Conservation (phyloP, 2,888 invertebrate genomes). For the Drosophila aldrichi region DNA sequence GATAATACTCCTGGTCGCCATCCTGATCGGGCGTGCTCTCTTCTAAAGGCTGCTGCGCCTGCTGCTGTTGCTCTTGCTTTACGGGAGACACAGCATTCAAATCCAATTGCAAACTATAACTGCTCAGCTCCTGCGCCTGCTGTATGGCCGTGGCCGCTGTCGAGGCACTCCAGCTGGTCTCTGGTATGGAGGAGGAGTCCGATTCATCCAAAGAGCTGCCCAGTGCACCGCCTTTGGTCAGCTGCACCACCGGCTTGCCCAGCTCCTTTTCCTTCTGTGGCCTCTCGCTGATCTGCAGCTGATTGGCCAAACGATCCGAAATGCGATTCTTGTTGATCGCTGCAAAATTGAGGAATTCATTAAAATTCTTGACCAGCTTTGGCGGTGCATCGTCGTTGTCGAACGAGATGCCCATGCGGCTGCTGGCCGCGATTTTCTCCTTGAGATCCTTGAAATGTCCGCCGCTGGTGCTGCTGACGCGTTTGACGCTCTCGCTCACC, state of each 20-base stretch:
- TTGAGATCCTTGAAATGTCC: conserved; percentile 87
- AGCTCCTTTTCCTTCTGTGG: conserved; percentile 31
- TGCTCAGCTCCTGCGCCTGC: conserved; percentile 78
- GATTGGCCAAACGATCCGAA: conserved; percentile 80
- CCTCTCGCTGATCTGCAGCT: conserved; percentile 64
- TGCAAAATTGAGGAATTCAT: conserved; percentile 93
- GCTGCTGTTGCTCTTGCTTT: conserved; percentile 27
- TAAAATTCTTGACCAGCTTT: conserved; percentile 91
- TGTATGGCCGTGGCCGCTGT: conserved; percentile 83
- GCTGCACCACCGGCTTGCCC: conserved; percentile 85
- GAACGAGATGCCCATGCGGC: conserved; percentile 84
- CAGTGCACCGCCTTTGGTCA: conserved; percentile 84
- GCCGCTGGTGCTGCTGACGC: conserved; percentile 82
- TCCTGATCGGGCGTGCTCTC: conserved; percentile 86
- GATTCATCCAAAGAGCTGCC: conserved; percentile 85
- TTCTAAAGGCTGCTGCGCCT: conserved; percentile 15
- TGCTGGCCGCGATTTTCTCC: conserved; percentile 86
- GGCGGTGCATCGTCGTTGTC: conserved; percentile 76
- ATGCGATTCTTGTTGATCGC: conserved; percentile 88
- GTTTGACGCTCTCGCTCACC: conserved; percentile 74
- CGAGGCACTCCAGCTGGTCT: conserved; percentile 83
- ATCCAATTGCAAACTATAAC: conserved; percentile 78
- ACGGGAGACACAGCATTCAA: conserved; percentile 69
- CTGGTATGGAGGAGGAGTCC: conserved; percentile 85
- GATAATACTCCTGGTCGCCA: conserved; percentile 93